Evolutionary conservation across 35 echinoderm and acorn worm species (phyloP), one percentile per base, ranked within the genome.

Genomic region (Hemicentrotus pulcherrimus): DNA sequence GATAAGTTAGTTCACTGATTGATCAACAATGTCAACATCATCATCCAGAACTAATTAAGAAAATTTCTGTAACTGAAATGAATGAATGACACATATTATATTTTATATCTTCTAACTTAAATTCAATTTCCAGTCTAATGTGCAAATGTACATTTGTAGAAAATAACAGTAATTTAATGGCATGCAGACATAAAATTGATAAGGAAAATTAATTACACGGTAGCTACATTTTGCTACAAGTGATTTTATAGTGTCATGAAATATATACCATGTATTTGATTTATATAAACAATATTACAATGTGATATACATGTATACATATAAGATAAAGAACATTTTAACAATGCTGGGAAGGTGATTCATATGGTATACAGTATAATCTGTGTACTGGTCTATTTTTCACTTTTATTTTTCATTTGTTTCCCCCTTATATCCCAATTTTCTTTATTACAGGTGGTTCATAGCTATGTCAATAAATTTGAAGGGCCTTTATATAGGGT

Each of bases 401-500:
- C 14, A 65, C 16, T 65, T 19, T 4, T 22, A 65, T 65, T 18
- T 95, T 35, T 91, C n/a, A 47, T 59, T 91, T 9, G 52, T 59
- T 0, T 31, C 47, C 22, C 0, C 9, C 30, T 95, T 50, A 48
- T 92, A 16, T 90, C 47, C 31, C 24, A 47, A 95, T 47, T 47
- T 96, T 61, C 94, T 15, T 58, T 33, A 86, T 61, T 95, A 16
- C 50, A 95, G 96, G 92, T 95, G 47, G 94, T 97, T 28, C 94
- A 96, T 12, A 97, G 91, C 91, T 92, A 88, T 95, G 96, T 95
- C 28, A 88, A 94, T 46, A 96, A 90, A 78, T 95, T 96, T 95
- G 97, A 97, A 97, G 97, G 97, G 1, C 88, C 90, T 1, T 35
- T 97, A 10, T 47, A 95, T 18, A 97, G 94, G 94, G 95, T 96